These are phyloP conservation scores for Otus scops DNA, from an alignment of 2,797 vertebrate species.

Conservation along the genomic window DNA sequence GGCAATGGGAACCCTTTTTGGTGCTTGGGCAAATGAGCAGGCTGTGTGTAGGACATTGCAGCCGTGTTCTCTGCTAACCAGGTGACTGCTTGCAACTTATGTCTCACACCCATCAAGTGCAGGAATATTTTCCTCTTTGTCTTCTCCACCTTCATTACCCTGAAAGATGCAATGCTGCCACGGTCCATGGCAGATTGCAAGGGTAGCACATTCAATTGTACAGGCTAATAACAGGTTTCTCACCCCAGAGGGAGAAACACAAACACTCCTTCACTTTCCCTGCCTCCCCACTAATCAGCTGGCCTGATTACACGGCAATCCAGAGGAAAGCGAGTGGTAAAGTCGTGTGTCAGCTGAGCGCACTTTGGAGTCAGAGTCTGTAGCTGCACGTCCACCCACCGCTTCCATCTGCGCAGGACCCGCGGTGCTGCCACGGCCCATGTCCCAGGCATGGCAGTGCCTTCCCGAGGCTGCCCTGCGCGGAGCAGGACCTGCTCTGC, in stretches of 20 bases:
- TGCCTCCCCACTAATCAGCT: not conserved
- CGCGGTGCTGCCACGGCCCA: accelerated
- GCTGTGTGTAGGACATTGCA: not conserved
- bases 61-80: not conserved
- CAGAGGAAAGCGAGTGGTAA: not conserved
- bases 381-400: not conserved
- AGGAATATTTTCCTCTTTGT: not conserved
- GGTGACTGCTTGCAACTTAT: not conserved
- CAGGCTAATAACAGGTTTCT: not conserved
- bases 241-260: not conserved
- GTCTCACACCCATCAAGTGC: not conserved
- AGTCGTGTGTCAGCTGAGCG: not conserved
- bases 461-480: not conserved
- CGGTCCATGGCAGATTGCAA: not conserved
- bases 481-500: not conserved
- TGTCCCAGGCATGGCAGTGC: not conserved
- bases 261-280: not conserved
- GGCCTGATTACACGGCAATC: not conserved
- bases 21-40: not conserved
- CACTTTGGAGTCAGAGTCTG: not conserved
- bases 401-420: not conserved
- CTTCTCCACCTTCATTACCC: not conserved
- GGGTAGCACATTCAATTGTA: not conserved
- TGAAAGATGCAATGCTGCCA: not conserved
- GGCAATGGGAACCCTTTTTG: not conserved